phyloP scores from a whole-genome alignment of 2,113 vertebrate species.

The Tauraco erythrolophus region DNA sequence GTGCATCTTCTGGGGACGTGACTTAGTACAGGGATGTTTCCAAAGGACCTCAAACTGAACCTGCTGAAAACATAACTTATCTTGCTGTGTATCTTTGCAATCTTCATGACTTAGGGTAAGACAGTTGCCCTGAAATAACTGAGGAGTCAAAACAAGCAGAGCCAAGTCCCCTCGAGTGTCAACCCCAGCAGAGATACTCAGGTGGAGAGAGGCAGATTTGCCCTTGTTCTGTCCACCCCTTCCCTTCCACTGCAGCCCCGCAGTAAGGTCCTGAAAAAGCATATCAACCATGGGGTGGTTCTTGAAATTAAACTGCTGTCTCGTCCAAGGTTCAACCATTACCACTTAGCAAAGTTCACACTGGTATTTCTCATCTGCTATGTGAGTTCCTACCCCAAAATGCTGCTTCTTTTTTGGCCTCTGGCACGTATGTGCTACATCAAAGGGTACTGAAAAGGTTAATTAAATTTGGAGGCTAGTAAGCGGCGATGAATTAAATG shows the following conservation, averaged over 20 bases:
- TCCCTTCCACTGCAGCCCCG: not conserved
- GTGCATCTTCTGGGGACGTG: no score
- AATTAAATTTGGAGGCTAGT: not conserved
- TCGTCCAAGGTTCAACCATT: not conserved
- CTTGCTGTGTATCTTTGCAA: not conserved
- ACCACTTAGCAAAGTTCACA: not conserved
- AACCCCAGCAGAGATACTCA: not conserved
- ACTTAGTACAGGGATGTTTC: not conserved
- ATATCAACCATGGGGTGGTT: fast-evolving
- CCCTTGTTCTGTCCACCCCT: not conserved
- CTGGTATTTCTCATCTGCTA: not conserved
- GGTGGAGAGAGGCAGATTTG: not conserved
- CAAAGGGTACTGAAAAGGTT: not conserved
- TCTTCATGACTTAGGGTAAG: not conserved
- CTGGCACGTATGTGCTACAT: not conserved
- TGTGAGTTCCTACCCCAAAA: not conserved
- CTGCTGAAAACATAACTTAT: not conserved
- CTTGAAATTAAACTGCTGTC: not conserved
- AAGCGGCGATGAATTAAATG: not conserved
- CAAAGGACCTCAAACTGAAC: not conserved
- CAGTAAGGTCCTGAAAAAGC: not conserved
- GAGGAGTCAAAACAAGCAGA: not conserved
- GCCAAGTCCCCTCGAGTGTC: not conserved
- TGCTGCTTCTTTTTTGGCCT: not conserved
- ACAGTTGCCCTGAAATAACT: not conserved